Conservation (phyloP, 53 echinoderm and acorn worm genomes). For the Holothuria leucospilota region DNA sequence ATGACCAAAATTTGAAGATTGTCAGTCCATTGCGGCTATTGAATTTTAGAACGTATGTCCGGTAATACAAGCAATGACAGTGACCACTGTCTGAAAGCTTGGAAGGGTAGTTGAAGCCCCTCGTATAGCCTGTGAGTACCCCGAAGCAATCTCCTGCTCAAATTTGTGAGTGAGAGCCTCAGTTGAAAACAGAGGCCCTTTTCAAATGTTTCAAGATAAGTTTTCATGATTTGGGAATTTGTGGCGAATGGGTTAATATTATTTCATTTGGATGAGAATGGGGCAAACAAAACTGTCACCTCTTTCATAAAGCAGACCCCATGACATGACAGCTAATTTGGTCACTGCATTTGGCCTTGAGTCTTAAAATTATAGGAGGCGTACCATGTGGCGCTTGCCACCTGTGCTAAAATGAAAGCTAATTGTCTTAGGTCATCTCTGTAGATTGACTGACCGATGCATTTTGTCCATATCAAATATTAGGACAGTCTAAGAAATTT, state of each 20-base stretch:
- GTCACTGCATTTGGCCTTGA: conserved; percentile 35
- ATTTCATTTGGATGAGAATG: background rate
- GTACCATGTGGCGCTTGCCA: too few species aligned
- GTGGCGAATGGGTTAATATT: conserved; percentile 33
- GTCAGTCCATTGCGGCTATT: too few species aligned
- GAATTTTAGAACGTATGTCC: too few species aligned
- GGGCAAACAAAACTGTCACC: background rate
- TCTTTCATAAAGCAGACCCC: background rate
- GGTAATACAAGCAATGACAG: too few species aligned
- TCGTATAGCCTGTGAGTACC: conserved; percentile 4
- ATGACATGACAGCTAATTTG: conserved; percentile 28
- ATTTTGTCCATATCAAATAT: too few species aligned
- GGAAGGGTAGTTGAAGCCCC: conserved; percentile 2
- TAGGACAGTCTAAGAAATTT: too few species aligned
- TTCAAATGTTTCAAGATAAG: conserved; percentile 31
- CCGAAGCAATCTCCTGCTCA: conserved; percentile 24
- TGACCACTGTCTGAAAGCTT: conserved; percentile 12
- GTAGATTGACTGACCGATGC: too few species aligned
- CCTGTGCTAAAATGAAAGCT: too few species aligned
- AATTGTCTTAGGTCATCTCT: too few species aligned
- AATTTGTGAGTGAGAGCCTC: conserved; percentile 4
- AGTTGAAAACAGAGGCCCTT: conserved; percentile 1
- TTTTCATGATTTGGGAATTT: conserved; percentile 40
- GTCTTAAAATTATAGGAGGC: conserved; percentile 11
- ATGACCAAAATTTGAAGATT: too few species aligned